Conservation (phyloP, 2,888 invertebrate species). For the Eledona agricola region DNA sequence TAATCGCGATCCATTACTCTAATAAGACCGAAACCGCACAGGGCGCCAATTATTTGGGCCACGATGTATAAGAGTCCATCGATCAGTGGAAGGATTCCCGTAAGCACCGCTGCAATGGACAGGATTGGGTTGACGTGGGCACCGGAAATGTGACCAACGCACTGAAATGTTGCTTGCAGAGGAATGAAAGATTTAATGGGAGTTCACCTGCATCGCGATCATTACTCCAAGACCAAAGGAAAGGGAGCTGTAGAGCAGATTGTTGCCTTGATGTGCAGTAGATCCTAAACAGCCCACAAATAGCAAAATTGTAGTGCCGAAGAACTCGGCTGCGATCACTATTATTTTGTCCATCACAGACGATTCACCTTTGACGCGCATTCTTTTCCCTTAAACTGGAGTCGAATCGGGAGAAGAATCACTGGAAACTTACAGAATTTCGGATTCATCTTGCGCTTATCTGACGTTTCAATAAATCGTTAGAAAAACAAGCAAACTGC, state of each 20-base stretch:
- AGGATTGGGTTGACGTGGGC: conserved; percentile 82
- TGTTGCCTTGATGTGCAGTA: too few species aligned
- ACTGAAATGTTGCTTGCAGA: conserved; percentile 61
- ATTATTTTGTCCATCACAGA: conserved; percentile 2
- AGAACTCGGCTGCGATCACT: conserved; percentile 3
- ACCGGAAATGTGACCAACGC: conserved; percentile 80
- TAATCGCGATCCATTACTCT: too few species aligned
- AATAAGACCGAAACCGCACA: conserved; percentile 74
- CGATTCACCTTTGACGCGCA: not conserved
- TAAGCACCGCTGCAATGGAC: conserved; percentile 72
- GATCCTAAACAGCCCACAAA: conserved; percentile 14
- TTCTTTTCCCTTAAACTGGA: conserved; percentile 10
- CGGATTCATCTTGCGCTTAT: not conserved
- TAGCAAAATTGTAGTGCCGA: conserved; percentile 8
- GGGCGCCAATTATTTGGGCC: conserved; percentile 73
- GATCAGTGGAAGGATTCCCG: conserved; percentile 66
- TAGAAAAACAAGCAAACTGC: too few species aligned
- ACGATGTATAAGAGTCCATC: conserved; percentile 69
- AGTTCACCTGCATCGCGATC: conserved; percentile 12
- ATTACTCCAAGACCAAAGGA: conserved; percentile 20
- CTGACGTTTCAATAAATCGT: too few species aligned
- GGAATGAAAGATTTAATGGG: not conserved
- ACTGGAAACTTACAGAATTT: conserved; percentile 5
- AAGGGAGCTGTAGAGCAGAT: too few species aligned
- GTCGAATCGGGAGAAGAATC: not conserved